These are phyloP conservation scores for Halichoerus grypus DNA, from an alignment of 2,113 vertebrate genomes.

Conservation along the genomic window DNA sequence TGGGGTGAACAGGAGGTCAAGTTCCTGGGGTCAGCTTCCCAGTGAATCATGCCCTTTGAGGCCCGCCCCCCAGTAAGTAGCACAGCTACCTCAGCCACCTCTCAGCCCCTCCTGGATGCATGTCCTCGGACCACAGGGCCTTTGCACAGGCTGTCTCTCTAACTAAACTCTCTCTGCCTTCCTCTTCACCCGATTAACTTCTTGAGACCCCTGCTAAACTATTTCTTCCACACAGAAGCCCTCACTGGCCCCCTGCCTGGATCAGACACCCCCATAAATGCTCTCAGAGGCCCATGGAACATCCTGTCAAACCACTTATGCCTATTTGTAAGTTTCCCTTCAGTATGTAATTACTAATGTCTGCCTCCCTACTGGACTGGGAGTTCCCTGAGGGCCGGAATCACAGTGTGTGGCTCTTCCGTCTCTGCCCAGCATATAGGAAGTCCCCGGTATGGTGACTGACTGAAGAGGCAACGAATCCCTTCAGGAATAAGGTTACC, in stretches of 20 bases:
- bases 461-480: not conserved
- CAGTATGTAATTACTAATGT: not conserved
- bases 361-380: not conserved
- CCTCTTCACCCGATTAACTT: not conserved
- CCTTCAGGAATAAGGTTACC: not conserved
- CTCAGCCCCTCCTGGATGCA: not conserved
- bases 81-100: not conserved
- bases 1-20: not conserved
- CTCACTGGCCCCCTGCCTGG: not conserved
- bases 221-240: not conserved
- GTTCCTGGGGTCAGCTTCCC: not conserved
- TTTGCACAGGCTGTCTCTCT: not conserved
- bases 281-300: not conserved
- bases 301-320: not conserved
- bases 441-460: fast-evolving
- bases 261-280: not conserved
- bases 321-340: not conserved
- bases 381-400: not conserved
- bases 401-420: not conserved
- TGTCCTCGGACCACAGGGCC: not conserved
- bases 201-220: not conserved
- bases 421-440: not conserved
- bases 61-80: not conserved
- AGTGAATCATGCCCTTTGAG: not conserved
- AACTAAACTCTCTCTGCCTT: not conserved